Evolutionary conservation across 2,797 vertebrate genomes (phyloP).

Genomic region (Sylvia borin): DNA sequence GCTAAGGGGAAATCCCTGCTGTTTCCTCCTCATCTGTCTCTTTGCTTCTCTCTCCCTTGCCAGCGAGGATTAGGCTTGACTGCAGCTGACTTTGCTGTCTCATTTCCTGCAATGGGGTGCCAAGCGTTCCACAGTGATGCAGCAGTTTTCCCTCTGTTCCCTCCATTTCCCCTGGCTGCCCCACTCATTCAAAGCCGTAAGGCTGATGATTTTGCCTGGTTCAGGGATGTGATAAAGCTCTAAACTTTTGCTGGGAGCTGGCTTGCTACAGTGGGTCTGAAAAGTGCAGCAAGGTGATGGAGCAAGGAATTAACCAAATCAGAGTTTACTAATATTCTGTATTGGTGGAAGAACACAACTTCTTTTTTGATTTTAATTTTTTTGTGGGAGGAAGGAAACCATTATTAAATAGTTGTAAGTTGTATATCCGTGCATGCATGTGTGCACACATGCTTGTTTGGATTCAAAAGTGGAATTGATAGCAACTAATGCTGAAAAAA

Average conservation of each 20-base stretch:
- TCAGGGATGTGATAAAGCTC: background rate
- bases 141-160: background rate
- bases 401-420: background rate
- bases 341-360: background rate
- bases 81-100: background rate
- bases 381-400: background rate
- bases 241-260: background rate
- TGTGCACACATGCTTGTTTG: background rate
- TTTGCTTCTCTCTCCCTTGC: background rate
- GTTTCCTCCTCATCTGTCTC: background rate
- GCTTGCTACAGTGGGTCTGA: background rate
- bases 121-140: background rate
- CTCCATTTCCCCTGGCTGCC: background rate
- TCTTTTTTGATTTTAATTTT: background rate
- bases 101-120: background rate
- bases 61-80: background rate
- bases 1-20: background rate
- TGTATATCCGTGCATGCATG: rapidly evolving
- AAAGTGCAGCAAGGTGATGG: background rate
- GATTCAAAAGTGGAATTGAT: background rate
- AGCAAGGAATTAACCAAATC: background rate
- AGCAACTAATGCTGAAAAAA: background rate
- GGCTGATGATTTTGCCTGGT: background rate
- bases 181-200: background rate
- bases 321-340: background rate